Conservation (phyloP, 1,140 invertebrate genomes). For the Nixonia krombeini region DNA sequence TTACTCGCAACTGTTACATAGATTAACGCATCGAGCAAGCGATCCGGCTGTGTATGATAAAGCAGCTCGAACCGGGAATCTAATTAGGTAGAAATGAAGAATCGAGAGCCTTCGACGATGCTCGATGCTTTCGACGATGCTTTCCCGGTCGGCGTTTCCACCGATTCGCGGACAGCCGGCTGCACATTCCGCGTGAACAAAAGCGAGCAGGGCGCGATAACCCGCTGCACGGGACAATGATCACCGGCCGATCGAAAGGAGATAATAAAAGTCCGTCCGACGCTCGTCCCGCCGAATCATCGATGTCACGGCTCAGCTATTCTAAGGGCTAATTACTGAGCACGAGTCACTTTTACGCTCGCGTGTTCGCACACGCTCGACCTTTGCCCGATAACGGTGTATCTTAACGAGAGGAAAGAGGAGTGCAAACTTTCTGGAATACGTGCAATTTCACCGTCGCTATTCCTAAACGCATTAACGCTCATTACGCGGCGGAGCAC, state of each 20-base stretch:
- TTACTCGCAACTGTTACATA: no score
- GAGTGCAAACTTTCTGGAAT: constrained; percentile 12
- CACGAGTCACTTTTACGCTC: constrained; percentile 15
- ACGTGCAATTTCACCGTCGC: constrained; percentile 2
- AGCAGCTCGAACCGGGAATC: no score
- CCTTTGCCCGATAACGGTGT: background rate
- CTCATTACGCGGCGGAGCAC: constrained; percentile 5
- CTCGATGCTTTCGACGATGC: no score
- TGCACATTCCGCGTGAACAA: no score
- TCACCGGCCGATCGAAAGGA: constrained; percentile 6
- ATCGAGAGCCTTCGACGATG: no score
- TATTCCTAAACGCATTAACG: constrained; percentile 3
- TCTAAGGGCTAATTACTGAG: constrained; percentile 22
- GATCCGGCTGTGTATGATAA: no score
- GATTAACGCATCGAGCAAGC: no score
- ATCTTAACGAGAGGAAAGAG: constrained; percentile 18
- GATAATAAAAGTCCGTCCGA: constrained; percentile 17
- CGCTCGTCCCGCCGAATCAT: constrained; percentile 17
- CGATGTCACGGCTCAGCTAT: constrained; percentile 11
- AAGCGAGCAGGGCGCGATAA: background rate
- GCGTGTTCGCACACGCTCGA: constrained; percentile 4
- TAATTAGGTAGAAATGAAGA: no score
- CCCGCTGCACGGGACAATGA: constrained; percentile 3
- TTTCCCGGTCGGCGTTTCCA: no score
- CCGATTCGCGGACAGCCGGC: no score